Evolutionary conservation across 1,140 invertebrate species (phyloP), one percentile per base, ranked within the genome.

Genomic region (Pseudomyrmex flavicornis): DNA sequence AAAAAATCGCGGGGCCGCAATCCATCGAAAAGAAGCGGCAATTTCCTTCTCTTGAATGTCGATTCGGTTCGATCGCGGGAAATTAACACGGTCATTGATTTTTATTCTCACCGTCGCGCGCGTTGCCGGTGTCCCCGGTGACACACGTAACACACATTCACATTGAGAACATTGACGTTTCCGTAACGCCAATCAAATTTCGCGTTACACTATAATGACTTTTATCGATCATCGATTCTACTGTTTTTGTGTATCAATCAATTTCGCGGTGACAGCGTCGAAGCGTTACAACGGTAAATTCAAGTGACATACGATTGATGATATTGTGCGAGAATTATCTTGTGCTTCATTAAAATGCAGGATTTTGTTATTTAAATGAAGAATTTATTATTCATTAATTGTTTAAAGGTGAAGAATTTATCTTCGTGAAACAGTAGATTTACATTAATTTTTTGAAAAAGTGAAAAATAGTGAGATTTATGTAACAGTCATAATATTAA

Each of bases 151-250:
- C 15, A 17, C 73, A 13, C 10, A 46, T 26, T 48, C 59, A 17
- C 44, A 7, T 17, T 17, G 17, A 17, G 56, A 77, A 76, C 50
- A 63, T 17, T 63, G 20, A 66, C 74, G 17, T 54, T 54, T 76
- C 8, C 48, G 26, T 50, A n/a, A 44, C 48, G 62, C 56, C 74
- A 66, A 77, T 77, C 62, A 66, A 77, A 68, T 66, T 68, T 77
- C 17, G 15, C 17, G 74, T 54, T 66, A 65, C 35, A 10, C 2
- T 65, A 12, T 54, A 76, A 76, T 48, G 8, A n/a, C 35, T 22
- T 50, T 58, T 35, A 72, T 70, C 66, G 54, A 80, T 2, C 44
- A 12, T n/a, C 15, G 26, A 59, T 48, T 9, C 1, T 20, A 50
- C n/a, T 26, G 26, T 59, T 61, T 35, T 70, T 48, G 44, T 17